A percentile compares a stretch with the other conserved stretches of the same genome.
These are phyloP conservation scores for Ennomos erosarius DNA, from an alignment of 2,888 invertebrate genomes.

Conservation along the genomic window DNA sequence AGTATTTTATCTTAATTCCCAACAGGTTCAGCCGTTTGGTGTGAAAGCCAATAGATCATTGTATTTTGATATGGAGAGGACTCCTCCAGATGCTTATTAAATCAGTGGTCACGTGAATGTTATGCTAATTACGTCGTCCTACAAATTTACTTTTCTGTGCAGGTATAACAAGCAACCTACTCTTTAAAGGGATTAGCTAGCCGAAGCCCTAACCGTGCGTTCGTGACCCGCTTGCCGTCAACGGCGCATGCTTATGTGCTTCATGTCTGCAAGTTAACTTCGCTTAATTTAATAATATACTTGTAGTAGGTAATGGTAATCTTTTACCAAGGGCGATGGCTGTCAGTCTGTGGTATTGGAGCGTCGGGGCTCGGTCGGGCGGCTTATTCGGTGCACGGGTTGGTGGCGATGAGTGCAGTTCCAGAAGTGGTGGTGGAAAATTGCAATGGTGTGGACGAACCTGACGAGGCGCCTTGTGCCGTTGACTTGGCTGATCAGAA, in stretches of 20 bases:
- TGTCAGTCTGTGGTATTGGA: slow-evolving; percentile 70
- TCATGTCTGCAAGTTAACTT: slow-evolving; percentile 74
- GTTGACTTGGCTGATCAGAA: slow-evolving; percentile 57
- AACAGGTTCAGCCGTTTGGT: too few species aligned
- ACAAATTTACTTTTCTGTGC: slow-evolving; percentile 41
- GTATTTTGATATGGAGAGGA: too few species aligned
- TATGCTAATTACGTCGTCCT: slow-evolving; percentile 41
- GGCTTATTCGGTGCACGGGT: slow-evolving; percentile 50
- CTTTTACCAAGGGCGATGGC: slow-evolving; percentile 79
- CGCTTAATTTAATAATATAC: slow-evolving; percentile 83
- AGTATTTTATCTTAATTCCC: too few species aligned
- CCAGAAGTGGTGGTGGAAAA: slow-evolving; percentile 72
- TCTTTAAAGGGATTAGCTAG: slow-evolving; percentile 80
- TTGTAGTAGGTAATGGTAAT: slow-evolving; percentile 74
- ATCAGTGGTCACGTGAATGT: slow-evolving; percentile 20
- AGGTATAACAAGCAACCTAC: slow-evolving; percentile 55
- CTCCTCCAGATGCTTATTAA: not conserved
- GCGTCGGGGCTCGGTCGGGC: slow-evolving; percentile 64
- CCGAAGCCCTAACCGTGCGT: slow-evolving; percentile 77
- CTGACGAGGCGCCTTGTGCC: slow-evolving; percentile 47
- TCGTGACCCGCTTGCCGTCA: slow-evolving; percentile 79
- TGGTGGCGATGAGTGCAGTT: slow-evolving; percentile 69
- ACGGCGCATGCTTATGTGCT: slow-evolving; percentile 77
- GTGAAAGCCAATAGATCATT: too few species aligned
- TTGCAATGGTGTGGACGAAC: slow-evolving; percentile 73